These are phyloP conservation scores for Artibeus lituratus DNA, from an alignment of 2,797 vertebrate species.

Conservation along the genomic window DNA sequence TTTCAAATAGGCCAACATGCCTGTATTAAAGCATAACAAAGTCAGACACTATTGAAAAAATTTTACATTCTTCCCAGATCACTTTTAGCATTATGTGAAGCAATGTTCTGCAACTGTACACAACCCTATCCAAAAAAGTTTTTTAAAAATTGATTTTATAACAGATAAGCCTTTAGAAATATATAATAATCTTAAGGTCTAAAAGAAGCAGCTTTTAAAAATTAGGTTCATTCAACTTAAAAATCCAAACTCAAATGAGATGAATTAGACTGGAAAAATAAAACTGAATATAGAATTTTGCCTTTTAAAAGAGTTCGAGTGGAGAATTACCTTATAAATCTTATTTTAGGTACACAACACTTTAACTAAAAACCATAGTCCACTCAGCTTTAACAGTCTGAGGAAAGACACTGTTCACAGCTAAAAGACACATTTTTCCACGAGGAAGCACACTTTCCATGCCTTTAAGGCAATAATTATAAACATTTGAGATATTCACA, in stretches of 20 bases:
- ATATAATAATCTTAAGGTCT: not conserved
- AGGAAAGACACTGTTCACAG: not conserved
- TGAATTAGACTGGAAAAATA: not conserved
- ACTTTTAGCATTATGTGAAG: not conserved
- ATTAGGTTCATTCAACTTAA: not conserved
- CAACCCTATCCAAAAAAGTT: not conserved
- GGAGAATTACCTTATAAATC: not conserved
- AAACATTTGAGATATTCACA: not conserved
- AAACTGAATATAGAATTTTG: not conserved
- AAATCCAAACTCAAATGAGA: not conserved
- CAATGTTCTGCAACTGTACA: not conserved
- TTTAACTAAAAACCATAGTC: not conserved
- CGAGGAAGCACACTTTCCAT: not conserved
- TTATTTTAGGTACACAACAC: not conserved
- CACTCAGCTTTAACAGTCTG: not conserved
- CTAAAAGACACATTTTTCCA: not conserved
- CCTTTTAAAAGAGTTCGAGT: conserved; percentile 6
- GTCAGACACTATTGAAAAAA: not conserved
- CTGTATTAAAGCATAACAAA: not conserved
- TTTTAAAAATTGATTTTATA: not conserved
- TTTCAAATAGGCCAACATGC: not conserved
- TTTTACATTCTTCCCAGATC: not conserved
- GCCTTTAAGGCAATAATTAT: not conserved
- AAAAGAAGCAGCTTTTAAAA: not conserved
- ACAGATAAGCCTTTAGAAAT: not conserved